A percentile compares a stretch with the other conserved stretches of the same genome.
phyloP scores from a whole-genome alignment of 2,113 vertebrate species.

The Phocoena phocoena region DNA sequence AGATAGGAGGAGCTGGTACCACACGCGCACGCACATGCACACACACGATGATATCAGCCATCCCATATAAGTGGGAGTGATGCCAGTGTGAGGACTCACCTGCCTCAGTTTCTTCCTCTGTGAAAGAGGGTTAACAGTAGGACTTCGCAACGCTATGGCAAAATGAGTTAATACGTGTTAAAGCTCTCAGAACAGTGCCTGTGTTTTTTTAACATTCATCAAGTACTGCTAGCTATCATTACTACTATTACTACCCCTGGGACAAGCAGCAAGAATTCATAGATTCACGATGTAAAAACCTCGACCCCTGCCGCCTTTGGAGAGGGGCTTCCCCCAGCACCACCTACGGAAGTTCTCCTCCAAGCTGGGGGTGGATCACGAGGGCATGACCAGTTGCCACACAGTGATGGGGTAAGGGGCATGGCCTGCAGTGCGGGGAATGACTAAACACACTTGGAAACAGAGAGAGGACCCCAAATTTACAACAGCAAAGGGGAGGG shows the following conservation, averaged over 20 bases:
- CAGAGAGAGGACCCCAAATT: background rate
- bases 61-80: background rate
- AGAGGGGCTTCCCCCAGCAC: constrained; percentile 55
- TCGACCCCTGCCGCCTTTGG: background rate
- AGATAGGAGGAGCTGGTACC: background rate
- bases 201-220: background rate
- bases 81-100: background rate
- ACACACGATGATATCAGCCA: background rate
- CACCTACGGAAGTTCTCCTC: background rate
- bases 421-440: background rate
- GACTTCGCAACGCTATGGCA: background rate
- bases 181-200: background rate
- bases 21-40: background rate
- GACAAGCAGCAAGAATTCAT: background rate
- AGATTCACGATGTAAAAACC: constrained; percentile 12
- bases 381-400: constrained; percentile 27
- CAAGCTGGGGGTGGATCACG: background rate
- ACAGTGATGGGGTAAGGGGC: background rate
- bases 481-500: background rate
- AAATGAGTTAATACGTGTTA: background rate
- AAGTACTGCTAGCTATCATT: too few species aligned
- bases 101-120: constrained; percentile 32
- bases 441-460: background rate
- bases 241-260: accelerated
- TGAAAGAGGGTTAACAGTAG: background rate